A percentile compares a stretch with the other conserved stretches of the same genome.
Evolutionary conservation across 2,888 invertebrate species (phyloP).

Genomic region (Aradus depressus): DNA sequence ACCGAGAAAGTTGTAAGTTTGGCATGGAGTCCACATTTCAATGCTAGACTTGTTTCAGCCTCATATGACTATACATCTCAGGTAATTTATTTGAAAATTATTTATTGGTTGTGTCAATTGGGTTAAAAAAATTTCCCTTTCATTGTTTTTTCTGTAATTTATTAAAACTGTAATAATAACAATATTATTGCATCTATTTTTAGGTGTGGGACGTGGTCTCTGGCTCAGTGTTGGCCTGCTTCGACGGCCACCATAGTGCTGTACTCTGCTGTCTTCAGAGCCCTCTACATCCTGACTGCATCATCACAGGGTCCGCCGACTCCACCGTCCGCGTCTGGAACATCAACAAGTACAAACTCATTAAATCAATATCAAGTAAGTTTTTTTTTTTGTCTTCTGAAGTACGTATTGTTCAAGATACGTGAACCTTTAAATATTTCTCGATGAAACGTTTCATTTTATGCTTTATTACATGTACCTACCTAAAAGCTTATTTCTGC

Average conservation of each 20-base stretch:
- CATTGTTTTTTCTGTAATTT: neutral
- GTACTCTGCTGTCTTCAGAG: conserved; percentile 54
- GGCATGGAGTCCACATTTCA: conserved; percentile 57
- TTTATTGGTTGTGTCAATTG: too few species aligned
- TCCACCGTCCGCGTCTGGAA: conserved; percentile 55
- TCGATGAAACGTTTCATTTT: too few species aligned
- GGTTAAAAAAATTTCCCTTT: too few species aligned
- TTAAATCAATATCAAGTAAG: conserved; percentile 35
- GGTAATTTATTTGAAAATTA: conserved; percentile 44
- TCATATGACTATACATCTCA: conserved; percentile 58
- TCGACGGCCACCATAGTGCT: conserved; percentile 44
- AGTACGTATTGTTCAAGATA: too few species aligned
- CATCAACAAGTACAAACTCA: conserved; percentile 40
- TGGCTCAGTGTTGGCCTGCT: conserved; percentile 47
- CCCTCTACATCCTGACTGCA: conserved; percentile 46
- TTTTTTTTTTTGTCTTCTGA: conserved; percentile 21
- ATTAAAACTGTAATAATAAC: neutral
- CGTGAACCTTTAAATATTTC: too few species aligned
- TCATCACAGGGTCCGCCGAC: conserved; percentile 58
- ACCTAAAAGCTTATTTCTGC: too few species aligned
- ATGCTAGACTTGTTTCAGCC: conserved; percentile 52
- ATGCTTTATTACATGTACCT: too few species aligned
- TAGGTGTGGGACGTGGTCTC: conserved; percentile 53
- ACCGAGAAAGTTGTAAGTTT: conserved; percentile 44
- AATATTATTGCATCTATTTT: neutral